Evolutionary conservation across 92 coral and sea anemone species (phyloP), one percentile per base, ranked within the genome.

Genomic region (Parazoanthus swiftii): DNA sequence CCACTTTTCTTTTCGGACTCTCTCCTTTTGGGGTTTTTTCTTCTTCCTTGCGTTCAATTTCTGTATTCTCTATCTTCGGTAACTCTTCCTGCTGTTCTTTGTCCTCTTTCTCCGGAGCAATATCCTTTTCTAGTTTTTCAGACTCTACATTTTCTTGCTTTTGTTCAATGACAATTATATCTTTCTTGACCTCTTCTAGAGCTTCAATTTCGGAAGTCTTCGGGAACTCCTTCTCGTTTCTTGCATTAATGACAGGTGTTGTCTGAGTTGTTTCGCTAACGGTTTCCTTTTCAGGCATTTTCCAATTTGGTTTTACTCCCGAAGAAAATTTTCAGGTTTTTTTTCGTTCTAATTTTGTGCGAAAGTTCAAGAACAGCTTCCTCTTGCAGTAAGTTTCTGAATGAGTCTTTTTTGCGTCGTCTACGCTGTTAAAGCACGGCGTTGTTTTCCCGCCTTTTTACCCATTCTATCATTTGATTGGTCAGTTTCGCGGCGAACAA

Each of bases 61-160:
- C 79, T 72, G 29, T 50, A n/a, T 84, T 67, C 10, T 70, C 65
- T 23, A 37, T 46, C 87, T n/a, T 54, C 16, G 63, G 68, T 26
- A 50, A 44, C 82, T 86, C 93, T 11, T 89, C 88, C 65, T 68
- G 67, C 75, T 86, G 90, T 16, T 85, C 88, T 86, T 85, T 89
- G 67, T 48, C 26, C 29, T 88, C 92, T 59, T 46, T 80, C 75
- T 89, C 91, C 39, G 88, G 89, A 35, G 42, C 70, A 70, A 82
- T 88, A 42, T 85, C 94, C 48, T 89, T 82, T 80, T 80, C 85
- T 63, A 89, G 85, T 66, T 91, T 90, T 92, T 88, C 89, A 81
- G 88, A 81, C 89, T 90, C 88, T 16, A 59, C 25, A 26, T 21
- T 76, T 58, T 85, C 92, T 67, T 89, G 68, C 33, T 76, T 88